Conservation (phyloP, 2,797 vertebrate genomes). For the Tauraco hartlaubi region DNA sequence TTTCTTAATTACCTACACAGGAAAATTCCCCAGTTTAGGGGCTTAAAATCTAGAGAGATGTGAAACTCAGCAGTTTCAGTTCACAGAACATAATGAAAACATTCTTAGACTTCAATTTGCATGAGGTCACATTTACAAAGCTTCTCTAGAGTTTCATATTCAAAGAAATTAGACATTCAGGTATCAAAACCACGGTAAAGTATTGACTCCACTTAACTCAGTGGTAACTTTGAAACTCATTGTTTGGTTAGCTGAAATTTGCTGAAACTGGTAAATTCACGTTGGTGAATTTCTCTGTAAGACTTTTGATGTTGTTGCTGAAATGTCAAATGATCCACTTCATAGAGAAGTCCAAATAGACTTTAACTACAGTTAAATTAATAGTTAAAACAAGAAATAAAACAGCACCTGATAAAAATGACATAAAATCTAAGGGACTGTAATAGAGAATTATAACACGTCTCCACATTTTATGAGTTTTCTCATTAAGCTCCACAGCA, state of each 20-base stretch:
- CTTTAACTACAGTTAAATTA: slow-evolving; percentile 21
- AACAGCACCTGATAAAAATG: slow-evolving; percentile 8
- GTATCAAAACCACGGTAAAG: slow-evolving; percentile 9
- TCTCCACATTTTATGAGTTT: slow-evolving; percentile 31
- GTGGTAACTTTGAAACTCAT: slow-evolving; percentile 2
- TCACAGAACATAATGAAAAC: slow-evolving; percentile 43
- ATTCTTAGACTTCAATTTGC: slow-evolving; percentile 64
- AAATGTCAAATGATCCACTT: slow-evolving; percentile 43
- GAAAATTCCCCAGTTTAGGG: slow-evolving; percentile 19
- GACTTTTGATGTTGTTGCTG: background rate
- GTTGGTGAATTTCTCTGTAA: background rate
- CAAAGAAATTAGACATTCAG: background rate
- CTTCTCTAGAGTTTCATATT: slow-evolving; percentile 23
- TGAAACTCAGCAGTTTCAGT: slow-evolving; percentile 68
- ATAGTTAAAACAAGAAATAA: slow-evolving; percentile 45
- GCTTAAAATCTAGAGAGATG: slow-evolving; percentile 41
- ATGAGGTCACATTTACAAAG: slow-evolving; percentile 32
- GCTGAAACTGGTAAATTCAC: background rate
- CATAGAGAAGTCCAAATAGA: background rate
- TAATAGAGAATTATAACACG: slow-evolving; percentile 19
- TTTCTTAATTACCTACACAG: background rate
- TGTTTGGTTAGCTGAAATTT: background rate
- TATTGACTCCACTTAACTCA: background rate
- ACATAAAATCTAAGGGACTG: background rate
- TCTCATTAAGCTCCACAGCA: slow-evolving; percentile 29